Evolutionary conservation across 2,113 vertebrate species (phyloP).

Genomic region (Chionis minor): DNA sequence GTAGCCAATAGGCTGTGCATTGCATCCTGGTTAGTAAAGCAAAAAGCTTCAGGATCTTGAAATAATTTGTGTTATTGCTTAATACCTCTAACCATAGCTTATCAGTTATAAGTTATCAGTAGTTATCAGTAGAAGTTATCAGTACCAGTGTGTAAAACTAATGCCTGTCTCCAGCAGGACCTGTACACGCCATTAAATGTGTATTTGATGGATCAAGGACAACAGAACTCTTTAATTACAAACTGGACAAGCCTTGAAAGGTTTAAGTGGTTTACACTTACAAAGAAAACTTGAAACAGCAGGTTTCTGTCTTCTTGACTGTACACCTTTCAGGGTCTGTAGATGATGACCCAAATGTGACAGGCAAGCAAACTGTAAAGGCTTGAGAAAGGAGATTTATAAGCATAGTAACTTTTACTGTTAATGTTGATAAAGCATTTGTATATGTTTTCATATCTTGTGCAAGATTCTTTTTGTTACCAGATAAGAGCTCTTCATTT

Average conservation of each 20-base stretch:
- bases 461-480: not conserved
- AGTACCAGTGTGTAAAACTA: not conserved
- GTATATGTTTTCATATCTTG: not conserved
- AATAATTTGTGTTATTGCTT: not conserved
- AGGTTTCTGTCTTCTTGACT: not conserved
- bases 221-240: not conserved
- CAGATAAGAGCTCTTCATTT: not conserved
- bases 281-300: not conserved
- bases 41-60: not conserved
- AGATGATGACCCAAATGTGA: not conserved
- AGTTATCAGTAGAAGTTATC: too few relatives aligned
- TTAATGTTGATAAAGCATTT: not conserved
- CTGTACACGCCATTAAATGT: fast-evolving
- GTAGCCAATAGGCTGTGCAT: not conserved
- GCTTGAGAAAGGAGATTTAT: not conserved
- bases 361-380: not conserved
- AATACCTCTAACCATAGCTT: not conserved
- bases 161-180: not conserved
- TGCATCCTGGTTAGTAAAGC: not conserved
- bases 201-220: not conserved
- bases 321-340: not conserved
- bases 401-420: not conserved
- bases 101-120: too few relatives aligned
- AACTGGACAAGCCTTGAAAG: not conserved
- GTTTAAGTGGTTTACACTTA: not conserved